Percentiles rank a stretch among this genome's conserved stretches.
Conservation (phyloP, 2,113 vertebrate species). For the Prunella fulvescens region DNA sequence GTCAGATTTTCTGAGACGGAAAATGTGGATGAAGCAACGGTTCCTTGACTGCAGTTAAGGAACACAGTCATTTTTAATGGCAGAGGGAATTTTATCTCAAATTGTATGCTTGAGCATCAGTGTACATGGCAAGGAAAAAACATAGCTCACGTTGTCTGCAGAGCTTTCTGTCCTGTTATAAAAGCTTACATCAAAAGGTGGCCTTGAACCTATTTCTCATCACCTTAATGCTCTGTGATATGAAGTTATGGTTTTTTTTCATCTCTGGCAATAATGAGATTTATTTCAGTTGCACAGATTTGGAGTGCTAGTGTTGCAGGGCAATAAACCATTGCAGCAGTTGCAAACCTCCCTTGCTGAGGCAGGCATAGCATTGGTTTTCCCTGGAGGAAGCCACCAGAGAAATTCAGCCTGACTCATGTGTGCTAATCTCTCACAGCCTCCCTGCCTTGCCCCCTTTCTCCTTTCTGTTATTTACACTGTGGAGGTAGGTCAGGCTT, state of each 20-base stretch:
- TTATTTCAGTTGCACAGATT: not conserved
- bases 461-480: not conserved
- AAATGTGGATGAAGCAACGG: constrained; percentile 59
- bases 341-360: constrained; percentile 1
- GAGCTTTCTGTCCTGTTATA: not conserved
- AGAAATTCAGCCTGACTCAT: not conserved
- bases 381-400: not conserved
- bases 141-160: not conserved
- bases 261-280: not conserved
- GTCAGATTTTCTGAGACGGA: constrained; percentile 64
- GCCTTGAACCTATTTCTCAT: not conserved
- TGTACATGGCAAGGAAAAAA: not conserved
- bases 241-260: not conserved
- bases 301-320: not conserved
- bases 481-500: not conserved
- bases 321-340: not conserved
- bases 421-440: not conserved
- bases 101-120: not conserved
- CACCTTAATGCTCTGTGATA: not conserved
- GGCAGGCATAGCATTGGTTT: not conserved
- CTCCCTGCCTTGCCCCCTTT: not conserved
- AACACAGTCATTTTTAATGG: not conserved
- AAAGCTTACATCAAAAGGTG: not conserved
- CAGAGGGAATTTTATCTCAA: not conserved
- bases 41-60: constrained; percentile 21